These are phyloP conservation scores for Pristionchus maxplancki DNA, from an alignment of 2,888 invertebrate species.

Conservation along the genomic window DNA sequence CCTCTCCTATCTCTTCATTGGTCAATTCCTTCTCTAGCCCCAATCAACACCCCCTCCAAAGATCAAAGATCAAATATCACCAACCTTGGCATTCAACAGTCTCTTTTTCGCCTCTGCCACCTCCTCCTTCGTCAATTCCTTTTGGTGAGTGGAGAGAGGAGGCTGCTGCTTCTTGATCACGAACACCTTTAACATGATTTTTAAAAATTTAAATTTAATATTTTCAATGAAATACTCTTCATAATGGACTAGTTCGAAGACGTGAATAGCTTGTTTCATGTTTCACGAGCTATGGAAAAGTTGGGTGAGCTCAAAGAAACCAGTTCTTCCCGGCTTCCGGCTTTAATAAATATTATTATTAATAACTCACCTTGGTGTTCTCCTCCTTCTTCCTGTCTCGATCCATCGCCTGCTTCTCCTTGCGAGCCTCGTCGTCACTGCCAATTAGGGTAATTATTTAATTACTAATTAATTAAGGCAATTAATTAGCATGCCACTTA, in stretches of 20 bases:
- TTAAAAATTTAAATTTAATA: neutral
- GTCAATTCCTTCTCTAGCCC: too few species aligned
- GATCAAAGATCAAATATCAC: slow-evolving; percentile 7
- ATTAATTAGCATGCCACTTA: neutral
- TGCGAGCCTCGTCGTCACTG: slow-evolving; percentile 19
- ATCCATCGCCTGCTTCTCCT: slow-evolving; percentile 6
- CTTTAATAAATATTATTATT: too few species aligned
- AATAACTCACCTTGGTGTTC: neutral
- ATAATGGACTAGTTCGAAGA: too few species aligned
- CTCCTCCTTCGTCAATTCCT: neutral
- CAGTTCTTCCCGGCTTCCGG: too few species aligned
- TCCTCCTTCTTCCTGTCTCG: neutral
- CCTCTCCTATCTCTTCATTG: too few species aligned
- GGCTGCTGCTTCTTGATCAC: neutral
- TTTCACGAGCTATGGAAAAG: too few species aligned
- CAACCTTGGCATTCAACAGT: slow-evolving; percentile 28
- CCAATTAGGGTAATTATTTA: neutral
- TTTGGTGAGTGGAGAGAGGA: neutral
- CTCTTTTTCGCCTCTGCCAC: neutral
- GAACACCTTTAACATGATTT: neutral
- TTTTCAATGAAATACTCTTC: too few species aligned
- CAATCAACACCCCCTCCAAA: too few species aligned
- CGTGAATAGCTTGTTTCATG: too few species aligned
- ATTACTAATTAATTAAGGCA: neutral
- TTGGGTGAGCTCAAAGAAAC: too few species aligned